These are phyloP conservation scores for Hirudinaria manillensis DNA, from an alignment of 2,888 invertebrate genomes.

Conservation along the genomic window DNA sequence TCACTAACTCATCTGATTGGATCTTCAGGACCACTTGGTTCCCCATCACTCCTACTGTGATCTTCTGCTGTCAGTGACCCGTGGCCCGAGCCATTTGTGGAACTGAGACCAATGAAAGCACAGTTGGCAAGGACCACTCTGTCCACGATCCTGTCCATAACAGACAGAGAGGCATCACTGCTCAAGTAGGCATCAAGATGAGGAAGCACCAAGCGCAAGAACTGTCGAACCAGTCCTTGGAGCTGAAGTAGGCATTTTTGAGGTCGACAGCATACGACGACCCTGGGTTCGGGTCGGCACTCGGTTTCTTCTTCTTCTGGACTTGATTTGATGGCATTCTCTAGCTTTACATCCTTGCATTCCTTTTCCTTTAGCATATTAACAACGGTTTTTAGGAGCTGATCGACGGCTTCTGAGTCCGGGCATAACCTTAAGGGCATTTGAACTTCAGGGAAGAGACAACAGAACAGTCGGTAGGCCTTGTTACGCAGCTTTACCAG, in stretches of 20 bases:
- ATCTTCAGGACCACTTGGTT: too few relatives aligned
- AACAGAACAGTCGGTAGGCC: constrained; percentile 25
- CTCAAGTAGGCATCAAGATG: constrained; percentile 5
- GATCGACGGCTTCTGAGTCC: constrained; percentile 23
- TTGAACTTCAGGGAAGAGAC: constrained; percentile 27
- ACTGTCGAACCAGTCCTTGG: neutral
- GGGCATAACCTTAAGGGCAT: constrained; percentile 20
- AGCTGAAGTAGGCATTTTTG: neutral
- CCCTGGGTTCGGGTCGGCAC: neutral
- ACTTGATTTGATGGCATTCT: neutral
- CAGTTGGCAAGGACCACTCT: constrained; percentile 28
- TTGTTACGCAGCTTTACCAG: constrained; percentile 26
- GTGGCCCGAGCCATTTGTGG: too few relatives aligned
- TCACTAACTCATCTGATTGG: too few relatives aligned
- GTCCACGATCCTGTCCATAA: constrained; percentile 27
- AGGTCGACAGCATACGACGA: neutral
- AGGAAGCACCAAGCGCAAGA: constrained; percentile 20
- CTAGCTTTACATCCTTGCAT: neutral
- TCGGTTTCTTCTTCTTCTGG: neutral
- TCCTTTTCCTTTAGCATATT: constrained; percentile 7
- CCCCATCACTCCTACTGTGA: too few relatives aligned
- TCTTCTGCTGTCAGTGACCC: too few relatives aligned
- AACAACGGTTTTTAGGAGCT: constrained; percentile 2
- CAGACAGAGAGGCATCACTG: constrained; percentile 10
- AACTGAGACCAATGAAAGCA: constrained; percentile 23